Conservation (phyloP, 1,140 invertebrate species). For the Drosophila mojavensis region DNA sequence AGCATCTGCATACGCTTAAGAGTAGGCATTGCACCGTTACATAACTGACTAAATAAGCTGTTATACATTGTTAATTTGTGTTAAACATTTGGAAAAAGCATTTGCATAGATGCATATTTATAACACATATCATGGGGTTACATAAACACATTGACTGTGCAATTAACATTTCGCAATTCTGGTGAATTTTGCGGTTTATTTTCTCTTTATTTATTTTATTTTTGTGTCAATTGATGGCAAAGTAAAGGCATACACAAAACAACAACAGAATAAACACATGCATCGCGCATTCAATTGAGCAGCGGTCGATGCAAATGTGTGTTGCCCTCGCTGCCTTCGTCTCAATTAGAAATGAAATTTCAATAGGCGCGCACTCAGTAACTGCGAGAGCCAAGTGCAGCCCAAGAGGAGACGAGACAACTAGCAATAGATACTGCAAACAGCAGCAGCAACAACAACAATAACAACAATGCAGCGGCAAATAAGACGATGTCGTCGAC, state of each 20-base stretch:
- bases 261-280: constrained; percentile 8
- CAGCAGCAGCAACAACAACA: constrained; percentile 37
- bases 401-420: constrained; percentile 33
- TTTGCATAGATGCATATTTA: constrained; percentile 30
- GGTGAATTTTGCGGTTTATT: constrained; percentile 28
- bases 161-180: constrained; percentile 43
- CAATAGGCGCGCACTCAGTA: constrained; percentile 45
- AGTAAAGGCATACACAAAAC: constrained; percentile 28
- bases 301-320: constrained; percentile 27
- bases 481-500: constrained; percentile 41
- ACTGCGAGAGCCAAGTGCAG: constrained; percentile 44
- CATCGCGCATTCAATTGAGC: constrained; percentile 44
- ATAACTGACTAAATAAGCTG: constrained; percentile 6
- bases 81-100: neutral
- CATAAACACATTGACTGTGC: constrained; percentile 61
- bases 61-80: constrained; percentile 11
- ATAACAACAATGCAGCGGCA: constrained; percentile 38
- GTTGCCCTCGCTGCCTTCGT: constrained; percentile 13
- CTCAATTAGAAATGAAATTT: constrained; percentile 69
- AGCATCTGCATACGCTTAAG: constrained; percentile 10
- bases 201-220: constrained; percentile 14
- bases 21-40: constrained; percentile 3
- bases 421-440: constrained; percentile 64
- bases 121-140: constrained; percentile 40
- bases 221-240: constrained; percentile 38